A percentile compares a stretch with the other conserved stretches of the same genome.
These are phyloP conservation scores for Nestor notabilis DNA, from an alignment of 2,113 vertebrate species.

Conservation along the genomic window DNA sequence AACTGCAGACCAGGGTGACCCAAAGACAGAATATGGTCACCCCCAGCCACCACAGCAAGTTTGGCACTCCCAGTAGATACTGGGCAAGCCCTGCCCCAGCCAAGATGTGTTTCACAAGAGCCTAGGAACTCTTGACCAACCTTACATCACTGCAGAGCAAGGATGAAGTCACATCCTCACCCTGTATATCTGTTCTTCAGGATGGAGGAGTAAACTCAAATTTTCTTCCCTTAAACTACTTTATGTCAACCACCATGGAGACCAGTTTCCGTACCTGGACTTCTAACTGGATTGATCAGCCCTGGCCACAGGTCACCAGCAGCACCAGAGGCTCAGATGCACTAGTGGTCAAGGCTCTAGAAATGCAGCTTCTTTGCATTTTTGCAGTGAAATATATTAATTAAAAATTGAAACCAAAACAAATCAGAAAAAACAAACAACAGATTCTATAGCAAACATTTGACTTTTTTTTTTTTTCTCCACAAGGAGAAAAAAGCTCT, in stretches of 20 bases:
- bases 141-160: rapidly evolving
- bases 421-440: not conserved
- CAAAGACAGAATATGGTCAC: not conserved
- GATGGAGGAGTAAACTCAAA: not conserved
- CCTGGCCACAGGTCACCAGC: not conserved
- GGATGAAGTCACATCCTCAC: rapidly evolving
- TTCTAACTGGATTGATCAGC: not conserved
- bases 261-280: not conserved
- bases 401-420: not conserved
- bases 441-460: not conserved
- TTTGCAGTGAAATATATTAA: not conserved
- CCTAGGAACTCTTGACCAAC: not conserved
- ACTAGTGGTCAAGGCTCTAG: not conserved
- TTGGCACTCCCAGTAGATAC: not conserved
- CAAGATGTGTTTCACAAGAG: not conserved
- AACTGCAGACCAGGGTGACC: not conserved
- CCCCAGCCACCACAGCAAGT: not conserved
- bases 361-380: not conserved
- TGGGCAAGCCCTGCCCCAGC: not conserved
- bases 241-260: not conserved
- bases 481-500: not conserved
- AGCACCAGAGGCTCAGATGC: not conserved
- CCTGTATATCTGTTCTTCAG: not conserved
- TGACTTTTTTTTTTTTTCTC: not conserved
- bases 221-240: not conserved